Evolutionary conservation across 2,888 invertebrate species (phyloP).

Genomic region (Dorcus hopei): DNA sequence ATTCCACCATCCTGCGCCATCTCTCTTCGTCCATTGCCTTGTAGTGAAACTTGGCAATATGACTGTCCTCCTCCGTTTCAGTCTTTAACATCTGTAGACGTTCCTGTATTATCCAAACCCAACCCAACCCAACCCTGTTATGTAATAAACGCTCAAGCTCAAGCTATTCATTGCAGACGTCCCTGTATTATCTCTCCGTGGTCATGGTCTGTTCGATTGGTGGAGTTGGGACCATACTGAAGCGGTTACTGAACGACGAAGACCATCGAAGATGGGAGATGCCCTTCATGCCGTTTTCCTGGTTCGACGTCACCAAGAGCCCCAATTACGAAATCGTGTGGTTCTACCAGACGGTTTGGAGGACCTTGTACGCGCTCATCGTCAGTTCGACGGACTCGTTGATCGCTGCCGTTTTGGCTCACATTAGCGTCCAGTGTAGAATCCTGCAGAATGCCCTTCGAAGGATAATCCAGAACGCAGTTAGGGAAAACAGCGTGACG

Average conservation of each 20-base stretch:
- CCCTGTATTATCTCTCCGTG: constrained; percentile 11
- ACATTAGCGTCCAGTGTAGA: constrained; percentile 15
- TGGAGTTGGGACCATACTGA: constrained; percentile 6
- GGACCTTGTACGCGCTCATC: constrained; percentile 12
- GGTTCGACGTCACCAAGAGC: constrained; percentile 8
- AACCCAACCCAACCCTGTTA: too few relatives aligned
- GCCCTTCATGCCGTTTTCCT: constrained; percentile 16
- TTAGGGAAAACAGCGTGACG: not conserved
- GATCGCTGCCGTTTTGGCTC: constrained; percentile 11
- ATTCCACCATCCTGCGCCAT: too few relatives aligned
- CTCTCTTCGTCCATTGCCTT: too few relatives aligned
- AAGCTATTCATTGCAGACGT: constrained; percentile 4
- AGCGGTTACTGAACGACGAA: not conserved
- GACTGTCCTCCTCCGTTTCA: too few relatives aligned
- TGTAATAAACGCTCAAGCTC: not conserved
- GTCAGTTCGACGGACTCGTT: constrained; percentile 17
- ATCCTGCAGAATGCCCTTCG: constrained; percentile 12
- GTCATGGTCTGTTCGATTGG: constrained; percentile 10
- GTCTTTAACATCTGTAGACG: too few relatives aligned
- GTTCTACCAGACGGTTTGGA: constrained; percentile 14
- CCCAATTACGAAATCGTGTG: constrained; percentile 15
- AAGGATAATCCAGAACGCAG: not conserved
- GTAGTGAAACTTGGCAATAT: too few relatives aligned
- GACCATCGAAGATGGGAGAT: constrained; percentile 5
- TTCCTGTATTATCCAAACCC: too few relatives aligned